Evolutionary conservation across 2,888 invertebrate genomes (phyloP), one percentile per base, ranked within the genome.

Genomic region (Drosophila subsilvestris): DNA sequence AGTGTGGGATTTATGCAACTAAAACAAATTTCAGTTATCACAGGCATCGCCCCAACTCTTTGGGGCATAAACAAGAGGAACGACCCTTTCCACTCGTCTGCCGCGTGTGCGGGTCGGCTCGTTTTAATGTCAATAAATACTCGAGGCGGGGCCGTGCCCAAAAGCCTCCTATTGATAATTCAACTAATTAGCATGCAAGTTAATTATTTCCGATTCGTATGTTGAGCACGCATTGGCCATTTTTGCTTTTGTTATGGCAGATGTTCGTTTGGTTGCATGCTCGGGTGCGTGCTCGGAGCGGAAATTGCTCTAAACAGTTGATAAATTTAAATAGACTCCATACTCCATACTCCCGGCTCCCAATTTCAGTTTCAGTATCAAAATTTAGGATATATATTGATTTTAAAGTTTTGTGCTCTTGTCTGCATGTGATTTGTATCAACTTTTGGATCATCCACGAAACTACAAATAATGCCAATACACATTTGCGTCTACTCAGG

Each of bases 121-220:
- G 67, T 63, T 54, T 76, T 70, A 76, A 75, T 79, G 72, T 61
- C 76, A 81, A 81, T 81, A 85, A 85, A 74, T 67, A 54, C 54
- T 50, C 57, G 45, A 57, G 50, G 51, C 59, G 45, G 77, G 77
- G n/a, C 25, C 22, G 20, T 3, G 20, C n/a, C n/a, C n/a, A 1
- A 20, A 20, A 20, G 70, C 63, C 58, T 45, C 72, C 66, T 62
- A 75, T 75, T 81, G 76, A 79, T 80, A 88, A 79, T 81, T 61
- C 71, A 74, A 73, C 79, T 85, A 88, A 85, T 85, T 87, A 86
- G 87, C 79, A 88, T 81, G 73, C 57, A 63, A 88, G 85, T 86
- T 88, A 79, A 85, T 85, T 88, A 88, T 88, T 86, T 85, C 57
- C 37, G 68, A 76, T 83, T 80, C 61, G 68, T 67, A 75, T 69